Percentiles rank a stretch among this genome's conserved stretches.
Conservation (phyloP, 1,140 invertebrate species). For the Sipha flava region DNA sequence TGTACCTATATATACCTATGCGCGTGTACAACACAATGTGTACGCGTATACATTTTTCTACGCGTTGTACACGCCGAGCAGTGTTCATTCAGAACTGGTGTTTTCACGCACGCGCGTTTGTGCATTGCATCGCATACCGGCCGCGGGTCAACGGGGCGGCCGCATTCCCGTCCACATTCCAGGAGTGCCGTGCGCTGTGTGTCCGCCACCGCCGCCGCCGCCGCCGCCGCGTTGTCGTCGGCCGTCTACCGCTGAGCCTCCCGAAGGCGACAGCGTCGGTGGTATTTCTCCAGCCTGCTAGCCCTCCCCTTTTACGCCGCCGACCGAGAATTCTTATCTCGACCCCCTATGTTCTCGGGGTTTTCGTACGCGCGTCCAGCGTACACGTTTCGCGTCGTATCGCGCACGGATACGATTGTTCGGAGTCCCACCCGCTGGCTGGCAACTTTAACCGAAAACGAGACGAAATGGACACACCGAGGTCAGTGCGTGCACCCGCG, state of each 20-base stretch:
- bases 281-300: background rate
- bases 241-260: background rate
- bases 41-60: background rate
- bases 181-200: background rate
- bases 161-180: conserved; percentile 32
- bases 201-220: background rate
- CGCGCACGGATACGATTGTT: too few relatives aligned
- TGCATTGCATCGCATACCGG: background rate
- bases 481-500: too few relatives aligned
- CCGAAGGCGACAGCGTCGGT: background rate
- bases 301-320: background rate
- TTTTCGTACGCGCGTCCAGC: too few relatives aligned
- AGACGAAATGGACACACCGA: too few relatives aligned
- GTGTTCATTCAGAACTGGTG: conserved; percentile 24
- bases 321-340: too few relatives aligned
- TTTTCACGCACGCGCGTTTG: conserved; percentile 22
- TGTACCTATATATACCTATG: background rate
- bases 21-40: background rate
- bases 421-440: too few relatives aligned
- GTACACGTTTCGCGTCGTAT: too few relatives aligned
- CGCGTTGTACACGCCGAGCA: background rate
- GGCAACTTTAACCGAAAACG: too few relatives aligned
- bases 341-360: too few relatives aligned
- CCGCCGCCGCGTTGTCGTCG: too few relatives aligned
- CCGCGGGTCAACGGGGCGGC: conserved; percentile 31